Conservation (phyloP, 2,888 invertebrate genomes). For the Eupithecia inturbata region DNA sequence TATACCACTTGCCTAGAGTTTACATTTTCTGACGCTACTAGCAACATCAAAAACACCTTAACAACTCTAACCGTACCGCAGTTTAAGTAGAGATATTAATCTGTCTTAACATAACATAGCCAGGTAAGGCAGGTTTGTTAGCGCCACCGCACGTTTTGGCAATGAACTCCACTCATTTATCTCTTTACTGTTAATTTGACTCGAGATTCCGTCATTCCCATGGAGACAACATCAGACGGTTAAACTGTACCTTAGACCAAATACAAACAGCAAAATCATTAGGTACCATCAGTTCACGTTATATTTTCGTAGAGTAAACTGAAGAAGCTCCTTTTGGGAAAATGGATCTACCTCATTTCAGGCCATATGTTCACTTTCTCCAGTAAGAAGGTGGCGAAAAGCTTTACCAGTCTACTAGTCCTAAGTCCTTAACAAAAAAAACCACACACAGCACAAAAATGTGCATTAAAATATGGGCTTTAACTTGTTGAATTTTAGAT, state of each 20-base stretch:
- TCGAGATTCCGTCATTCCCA: constrained; percentile 28
- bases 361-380: not conserved
- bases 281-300: not conserved
- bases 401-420: too few relatives aligned
- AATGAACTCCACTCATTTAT: constrained; percentile 34
- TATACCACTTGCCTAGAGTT: not conserved
- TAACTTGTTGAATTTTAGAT: too few relatives aligned
- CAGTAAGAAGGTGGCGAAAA: not conserved
- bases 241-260: not conserved
- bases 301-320: not conserved
- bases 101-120: constrained; percentile 24
- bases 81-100: constrained; percentile 31
- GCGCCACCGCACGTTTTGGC: constrained; percentile 45
- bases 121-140: constrained; percentile 28
- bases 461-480: too few relatives aligned
- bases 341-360: not conserved
- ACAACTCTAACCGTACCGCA: not conserved
- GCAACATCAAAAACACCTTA: not conserved
- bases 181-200: constrained; percentile 15
- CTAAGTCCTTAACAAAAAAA: too few relatives aligned
- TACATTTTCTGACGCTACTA: not conserved
- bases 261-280: not conserved
- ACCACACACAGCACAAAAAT: too few relatives aligned
- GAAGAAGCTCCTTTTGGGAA: not conserved
- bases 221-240: constrained; percentile 25